phyloP scores from a whole-genome alignment of 2,113 vertebrate genomes.

The Castor canadensis region DNA sequence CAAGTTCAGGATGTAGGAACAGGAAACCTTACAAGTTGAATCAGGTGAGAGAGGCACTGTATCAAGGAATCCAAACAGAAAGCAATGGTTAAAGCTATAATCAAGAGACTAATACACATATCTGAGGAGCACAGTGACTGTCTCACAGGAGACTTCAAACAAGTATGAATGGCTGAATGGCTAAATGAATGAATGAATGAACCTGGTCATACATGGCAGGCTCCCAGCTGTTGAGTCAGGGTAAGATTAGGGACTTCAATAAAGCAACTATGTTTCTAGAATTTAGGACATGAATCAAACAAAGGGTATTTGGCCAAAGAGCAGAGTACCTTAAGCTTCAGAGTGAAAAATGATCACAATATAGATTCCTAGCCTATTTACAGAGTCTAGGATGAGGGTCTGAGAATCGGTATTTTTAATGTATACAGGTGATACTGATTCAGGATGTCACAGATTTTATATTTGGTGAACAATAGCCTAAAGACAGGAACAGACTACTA shows the following conservation, averaged over 20 bases:
- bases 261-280: background rate
- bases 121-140: background rate
- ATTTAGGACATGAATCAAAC: background rate
- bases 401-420: slow-evolving; percentile 24
- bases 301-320: background rate
- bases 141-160: background rate
- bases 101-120: background rate
- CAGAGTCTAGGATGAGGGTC: background rate
- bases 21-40: background rate
- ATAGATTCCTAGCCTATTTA: background rate
- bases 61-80: background rate
- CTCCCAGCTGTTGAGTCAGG: background rate
- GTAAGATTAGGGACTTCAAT: background rate
- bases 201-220: background rate
- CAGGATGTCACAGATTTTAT: slow-evolving; percentile 2
- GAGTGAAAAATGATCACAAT: background rate
- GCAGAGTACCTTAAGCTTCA: background rate
- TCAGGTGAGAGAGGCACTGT: background rate
- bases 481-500: background rate
- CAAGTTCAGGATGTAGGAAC: background rate
- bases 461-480: slow-evolving; percentile 12
- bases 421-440: background rate
- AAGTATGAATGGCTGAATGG: background rate
- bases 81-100: slow-evolving; percentile 10
- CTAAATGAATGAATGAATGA: background rate